Conservation (phyloP, 2,888 invertebrate genomes). For the Caradrina clavipalpis region DNA sequence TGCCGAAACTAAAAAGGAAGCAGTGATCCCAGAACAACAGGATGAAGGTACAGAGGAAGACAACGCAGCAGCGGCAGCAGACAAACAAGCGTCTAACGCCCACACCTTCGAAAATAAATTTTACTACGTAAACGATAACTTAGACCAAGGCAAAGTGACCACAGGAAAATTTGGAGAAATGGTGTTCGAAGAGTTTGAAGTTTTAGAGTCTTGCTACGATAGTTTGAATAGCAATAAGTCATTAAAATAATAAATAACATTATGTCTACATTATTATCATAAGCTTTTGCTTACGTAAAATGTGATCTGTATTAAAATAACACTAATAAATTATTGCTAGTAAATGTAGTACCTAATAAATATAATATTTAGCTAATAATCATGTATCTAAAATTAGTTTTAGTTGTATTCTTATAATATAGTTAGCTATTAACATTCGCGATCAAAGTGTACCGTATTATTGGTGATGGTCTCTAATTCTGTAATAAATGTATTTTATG, state of each 20-base stretch:
- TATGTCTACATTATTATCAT: conserved; percentile 69
- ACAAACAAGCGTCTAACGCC: conserved; percentile 75
- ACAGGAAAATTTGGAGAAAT: conserved; percentile 94
- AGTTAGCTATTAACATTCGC: conserved; percentile 72
- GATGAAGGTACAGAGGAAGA: conserved; percentile 67
- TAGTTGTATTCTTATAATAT: conserved; percentile 65
- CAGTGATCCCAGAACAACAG: conserved; percentile 58
- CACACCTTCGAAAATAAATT: conserved; percentile 90
- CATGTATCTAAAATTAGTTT: conserved; percentile 76
- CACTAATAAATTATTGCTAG: conserved; percentile 88
- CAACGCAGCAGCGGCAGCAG: conserved; percentile 66
- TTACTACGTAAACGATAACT: conserved; percentile 91
- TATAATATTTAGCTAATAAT: conserved; percentile 77
- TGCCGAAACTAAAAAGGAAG: conserved; percentile 64
- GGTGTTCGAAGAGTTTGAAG: conserved; percentile 96
- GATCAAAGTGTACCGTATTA: conserved; percentile 78
- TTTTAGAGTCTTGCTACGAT: conserved; percentile 92
- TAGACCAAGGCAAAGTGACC: conserved; percentile 89
- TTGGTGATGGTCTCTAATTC: conserved; percentile 87
- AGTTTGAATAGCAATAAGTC: conserved; percentile 91
- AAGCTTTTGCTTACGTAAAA: conserved; percentile 81
- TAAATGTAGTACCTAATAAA: conserved; percentile 73
- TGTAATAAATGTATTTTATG: conserved; percentile 82
- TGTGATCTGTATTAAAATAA: conserved; percentile 88
- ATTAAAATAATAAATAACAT: conserved; percentile 80